Evolutionary conservation across 2,888 invertebrate species (phyloP), one percentile per base, ranked within the genome.

Genomic region (Holacanthella duospinosa): DNA sequence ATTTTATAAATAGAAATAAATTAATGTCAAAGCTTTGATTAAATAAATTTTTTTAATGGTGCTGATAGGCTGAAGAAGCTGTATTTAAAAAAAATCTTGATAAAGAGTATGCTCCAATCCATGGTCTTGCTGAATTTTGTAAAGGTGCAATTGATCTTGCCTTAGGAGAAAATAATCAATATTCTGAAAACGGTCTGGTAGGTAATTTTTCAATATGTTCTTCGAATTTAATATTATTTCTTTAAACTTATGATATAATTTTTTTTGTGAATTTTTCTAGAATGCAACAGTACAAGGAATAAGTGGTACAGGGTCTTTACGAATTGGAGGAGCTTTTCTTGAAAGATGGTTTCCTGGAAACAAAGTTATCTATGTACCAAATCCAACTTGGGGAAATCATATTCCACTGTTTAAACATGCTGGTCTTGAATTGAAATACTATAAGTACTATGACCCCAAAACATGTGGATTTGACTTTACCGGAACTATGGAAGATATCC

Each of bases 351-450:
- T 88, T 78, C 83, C 83, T 6, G 86, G 87, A 43, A 82, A 80
- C 72, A 93, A 93, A 79, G 87, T 86, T 66, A 79, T 92, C 58
- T 96, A 92, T 80, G 75, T 97, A 71, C 96, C 99, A 3, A 80
- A 83, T 1, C 99, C 99, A 2, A 87, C 97, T 0, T 99, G 99
- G 99, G 97, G 97, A 60, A 99, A 99, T 79, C 99, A 99, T 77
- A 87, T 85, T 0, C 94, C 95, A 61, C 85, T 99, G 75, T 94
- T 96, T 79, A 93, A 89, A 80, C 87, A 88, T 75, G 81, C 91
- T 59, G 89, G 89, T 2, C 77, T 99, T 62, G 82, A 86, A 19
- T 87, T 93, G 57, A 91, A 95, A 77, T 83, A 85, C 62, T 99
- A 99, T 80, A 85, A 88, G 68, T 99, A 97, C 79, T 99, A 92